Conservation (phyloP, 2,113 vertebrate genomes). For the Tetrax tetrax region DNA sequence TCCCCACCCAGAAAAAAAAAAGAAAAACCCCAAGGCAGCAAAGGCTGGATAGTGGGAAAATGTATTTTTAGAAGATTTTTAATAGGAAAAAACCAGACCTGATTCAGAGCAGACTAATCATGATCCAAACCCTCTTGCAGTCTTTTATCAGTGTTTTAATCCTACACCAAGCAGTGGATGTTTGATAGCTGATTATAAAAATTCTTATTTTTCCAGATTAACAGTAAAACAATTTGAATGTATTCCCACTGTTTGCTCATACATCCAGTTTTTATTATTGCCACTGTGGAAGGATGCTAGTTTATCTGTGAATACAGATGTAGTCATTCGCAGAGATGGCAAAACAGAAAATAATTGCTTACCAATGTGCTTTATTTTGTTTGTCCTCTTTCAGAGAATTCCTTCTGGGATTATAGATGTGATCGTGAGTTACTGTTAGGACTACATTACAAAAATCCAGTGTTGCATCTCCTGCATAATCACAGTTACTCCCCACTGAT, state of each 20-base stretch:
- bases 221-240: slow-evolving; percentile 19
- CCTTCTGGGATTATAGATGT: neutral
- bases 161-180: neutral
- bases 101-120: neutral
- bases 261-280: slow-evolving; percentile 10
- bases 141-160: slow-evolving; percentile 7
- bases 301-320: slow-evolving; percentile 35
- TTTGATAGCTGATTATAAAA: slow-evolving; percentile 20
- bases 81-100: neutral
- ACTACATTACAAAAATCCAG: neutral
- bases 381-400: neutral
- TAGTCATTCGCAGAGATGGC: slow-evolving; percentile 6
- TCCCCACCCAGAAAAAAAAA: neutral
- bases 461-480: neutral
- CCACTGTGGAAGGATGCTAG: neutral
- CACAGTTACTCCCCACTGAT: neutral
- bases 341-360: slow-evolving; percentile 30
- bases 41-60: neutral
- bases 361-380: neutral
- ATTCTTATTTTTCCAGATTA: slow-evolving; percentile 17
- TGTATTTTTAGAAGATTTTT: neutral
- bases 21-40: neutral
- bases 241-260: slow-evolving; percentile 29
- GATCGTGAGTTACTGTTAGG: neutral
- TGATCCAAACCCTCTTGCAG: neutral